Conservation (phyloP, 92 coral and sea anemone species). For the Virgularia gustaviana region DNA sequence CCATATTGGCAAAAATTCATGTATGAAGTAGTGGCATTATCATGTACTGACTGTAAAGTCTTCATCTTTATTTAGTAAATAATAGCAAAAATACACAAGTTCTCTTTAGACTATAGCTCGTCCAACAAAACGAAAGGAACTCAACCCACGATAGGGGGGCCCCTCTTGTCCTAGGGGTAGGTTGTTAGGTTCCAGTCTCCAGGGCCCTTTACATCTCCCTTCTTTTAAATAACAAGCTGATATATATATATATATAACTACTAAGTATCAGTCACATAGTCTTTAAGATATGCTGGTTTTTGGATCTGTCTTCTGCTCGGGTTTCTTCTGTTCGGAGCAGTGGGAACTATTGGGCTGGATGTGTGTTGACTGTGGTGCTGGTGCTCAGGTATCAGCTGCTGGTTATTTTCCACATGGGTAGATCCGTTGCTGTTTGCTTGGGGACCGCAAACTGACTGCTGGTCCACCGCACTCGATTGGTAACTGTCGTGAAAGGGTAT, state of each 20-base stretch:
- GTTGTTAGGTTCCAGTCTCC: too few relatives aligned
- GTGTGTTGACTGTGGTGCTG: background rate
- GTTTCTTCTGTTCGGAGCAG: conserved; percentile 9
- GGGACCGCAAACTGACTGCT: conserved; percentile 9
- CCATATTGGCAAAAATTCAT: too few relatives aligned
- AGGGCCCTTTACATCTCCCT: conserved; percentile 25
- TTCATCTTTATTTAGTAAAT: too few relatives aligned
- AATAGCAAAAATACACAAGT: too few relatives aligned
- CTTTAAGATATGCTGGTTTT: conserved; percentile 16
- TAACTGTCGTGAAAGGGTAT: background rate
- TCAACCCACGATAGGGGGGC: too few relatives aligned
- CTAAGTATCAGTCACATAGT: conserved; percentile 2
- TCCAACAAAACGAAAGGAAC: too few relatives aligned
- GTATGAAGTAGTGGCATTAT: too few relatives aligned
- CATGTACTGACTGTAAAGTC: too few relatives aligned
- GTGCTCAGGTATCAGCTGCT: background rate
- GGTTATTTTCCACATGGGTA: too few relatives aligned
- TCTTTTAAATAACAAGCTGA: background rate
- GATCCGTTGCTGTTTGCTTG: too few relatives aligned
- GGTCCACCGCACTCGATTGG: background rate
- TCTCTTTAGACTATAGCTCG: too few relatives aligned
- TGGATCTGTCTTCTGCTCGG: conserved; percentile 10
- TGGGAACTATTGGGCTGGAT: conserved; percentile 5
- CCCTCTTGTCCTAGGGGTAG: too few relatives aligned
- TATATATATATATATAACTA: background rate